Percentiles rank a stretch among this genome's conserved stretches.
phyloP scores from a whole-genome alignment of 2,797 vertebrate genomes.

The Muscicapa striata region DNA sequence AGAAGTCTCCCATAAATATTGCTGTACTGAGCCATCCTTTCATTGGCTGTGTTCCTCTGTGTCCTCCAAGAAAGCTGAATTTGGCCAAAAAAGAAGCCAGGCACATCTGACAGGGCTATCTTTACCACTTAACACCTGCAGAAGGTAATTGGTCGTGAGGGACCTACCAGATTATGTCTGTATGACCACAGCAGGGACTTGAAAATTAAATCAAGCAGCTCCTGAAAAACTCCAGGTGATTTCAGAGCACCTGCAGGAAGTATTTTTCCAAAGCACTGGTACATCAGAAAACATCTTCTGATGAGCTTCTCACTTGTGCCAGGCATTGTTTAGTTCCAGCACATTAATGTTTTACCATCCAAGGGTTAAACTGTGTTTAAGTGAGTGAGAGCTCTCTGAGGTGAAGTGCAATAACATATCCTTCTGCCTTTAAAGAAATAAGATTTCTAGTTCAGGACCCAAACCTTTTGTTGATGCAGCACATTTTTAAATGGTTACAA shows the following conservation, averaged over 20 bases:
- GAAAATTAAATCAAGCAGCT: slow-evolving; percentile 53
- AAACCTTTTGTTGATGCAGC: neutral
- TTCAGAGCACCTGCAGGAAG: slow-evolving; percentile 39
- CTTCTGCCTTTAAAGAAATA: neutral
- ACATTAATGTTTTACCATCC: neutral
- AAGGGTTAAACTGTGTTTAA: neutral
- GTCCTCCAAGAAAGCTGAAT: neutral
- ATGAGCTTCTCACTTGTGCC: neutral
- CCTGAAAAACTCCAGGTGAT: slow-evolving; percentile 21
- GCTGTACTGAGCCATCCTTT: neutral
- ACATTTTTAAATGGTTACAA: neutral
- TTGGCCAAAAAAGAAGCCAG: neutral
- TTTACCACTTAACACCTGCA: slow-evolving; percentile 14
- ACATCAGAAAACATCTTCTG: slow-evolving; percentile 1
- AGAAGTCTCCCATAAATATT: neutral
- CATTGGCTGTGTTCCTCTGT: neutral
- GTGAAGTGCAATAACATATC: neutral
- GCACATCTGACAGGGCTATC: neutral
- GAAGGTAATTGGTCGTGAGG: slow-evolving; percentile 9
- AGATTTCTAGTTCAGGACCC: neutral
- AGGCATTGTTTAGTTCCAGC: neutral
- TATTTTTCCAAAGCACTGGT: slow-evolving; percentile 35
- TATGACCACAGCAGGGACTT: slow-evolving; percentile 25
- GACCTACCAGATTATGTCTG: neutral
- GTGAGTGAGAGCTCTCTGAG: neutral